A percentile compares a stretch with the other conserved stretches of the same genome.
phyloP scores from a whole-genome alignment of 2,797 vertebrate genomes.

The Pantherophis vulpinus region DNA sequence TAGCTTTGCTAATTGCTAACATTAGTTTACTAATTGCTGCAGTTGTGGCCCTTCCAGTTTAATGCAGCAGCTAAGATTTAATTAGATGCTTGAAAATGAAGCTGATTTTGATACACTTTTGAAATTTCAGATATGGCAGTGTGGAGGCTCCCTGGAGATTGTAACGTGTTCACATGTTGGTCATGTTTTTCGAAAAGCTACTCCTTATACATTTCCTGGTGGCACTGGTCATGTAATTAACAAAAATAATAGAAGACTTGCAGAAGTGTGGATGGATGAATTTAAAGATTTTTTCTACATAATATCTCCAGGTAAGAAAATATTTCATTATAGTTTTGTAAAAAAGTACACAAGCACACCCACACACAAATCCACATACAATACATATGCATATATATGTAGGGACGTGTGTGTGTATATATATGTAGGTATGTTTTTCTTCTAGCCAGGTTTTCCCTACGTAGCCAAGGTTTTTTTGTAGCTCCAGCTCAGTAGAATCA shows the following conservation, averaged over 20 bases:
- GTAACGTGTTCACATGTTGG: conserved; percentile 96
- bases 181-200: conserved; percentile 98
- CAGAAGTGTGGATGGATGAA: conserved; percentile 93
- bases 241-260: conserved; percentile 95
- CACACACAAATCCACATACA: neutral
- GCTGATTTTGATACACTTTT: neutral
- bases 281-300: conserved; percentile 99
- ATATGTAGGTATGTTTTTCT: too few relatives aligned
- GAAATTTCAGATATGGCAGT: conserved; percentile 90
- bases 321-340: accelerated
- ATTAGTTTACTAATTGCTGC: neutral
- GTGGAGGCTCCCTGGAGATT: conserved; percentile 93
- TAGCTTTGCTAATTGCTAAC: neutral
- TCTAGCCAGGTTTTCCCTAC: too few relatives aligned
- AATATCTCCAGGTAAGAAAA: conserved; percentile 89
- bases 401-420: neutral
- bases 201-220: conserved; percentile 95
- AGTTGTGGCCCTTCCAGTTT: neutral
- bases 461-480: too few relatives aligned
- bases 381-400: neutral
- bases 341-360: neutral
- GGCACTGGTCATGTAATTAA: conserved; percentile 98
- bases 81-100: neutral
- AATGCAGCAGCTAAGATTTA: neutral
- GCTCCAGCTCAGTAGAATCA: too few relatives aligned